Percentiles rank a stretch among this genome's conserved stretches.
Conservation (phyloP, 2,888 invertebrate species). For the Trissolcus brochymenae region DNA sequence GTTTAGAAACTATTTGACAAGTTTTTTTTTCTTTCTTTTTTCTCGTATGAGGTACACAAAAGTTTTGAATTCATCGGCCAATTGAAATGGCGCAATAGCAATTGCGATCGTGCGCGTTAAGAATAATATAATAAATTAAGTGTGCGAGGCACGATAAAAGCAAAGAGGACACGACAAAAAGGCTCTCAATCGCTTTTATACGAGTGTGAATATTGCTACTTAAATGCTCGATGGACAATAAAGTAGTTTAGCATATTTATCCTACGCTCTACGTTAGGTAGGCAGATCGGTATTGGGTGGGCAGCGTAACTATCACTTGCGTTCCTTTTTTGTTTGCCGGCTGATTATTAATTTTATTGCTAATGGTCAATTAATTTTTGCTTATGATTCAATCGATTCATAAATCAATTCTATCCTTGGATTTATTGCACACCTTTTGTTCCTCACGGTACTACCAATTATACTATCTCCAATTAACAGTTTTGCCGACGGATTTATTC, state of each 20-base stretch:
- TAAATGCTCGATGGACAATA: slow-evolving; percentile 50
- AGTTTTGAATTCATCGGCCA: slow-evolving; percentile 22
- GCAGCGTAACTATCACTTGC: slow-evolving; percentile 30
- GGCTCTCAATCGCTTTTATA: slow-evolving; percentile 41
- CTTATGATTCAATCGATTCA: slow-evolving; percentile 14
- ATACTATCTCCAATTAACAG: too few species aligned
- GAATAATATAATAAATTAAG: slow-evolving; percentile 32
- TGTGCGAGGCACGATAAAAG: slow-evolving; percentile 38
- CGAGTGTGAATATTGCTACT: slow-evolving; percentile 48
- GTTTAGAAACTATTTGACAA: too few species aligned
- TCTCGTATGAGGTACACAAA: background rate
- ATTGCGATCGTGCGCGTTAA: slow-evolving; percentile 14
- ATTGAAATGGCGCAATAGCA: slow-evolving; percentile 24
- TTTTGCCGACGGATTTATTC: too few species aligned
- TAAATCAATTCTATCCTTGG: slow-evolving; percentile 28
- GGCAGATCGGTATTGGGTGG: slow-evolving; percentile 45
- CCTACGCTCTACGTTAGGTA: slow-evolving; percentile 45
- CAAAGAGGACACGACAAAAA: slow-evolving; percentile 44
- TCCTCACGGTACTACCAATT: too few species aligned
- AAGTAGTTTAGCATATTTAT: slow-evolving; percentile 52
- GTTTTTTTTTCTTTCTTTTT: too few species aligned
- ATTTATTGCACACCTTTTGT: slow-evolving; percentile 13
- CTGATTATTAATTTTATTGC: slow-evolving; percentile 33
- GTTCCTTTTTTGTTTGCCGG: slow-evolving; percentile 17
- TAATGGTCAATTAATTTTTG: slow-evolving; percentile 30